These are phyloP conservation scores for Metellina segmentata DNA, from an alignment of 2,888 invertebrate genomes.

Conservation along the genomic window DNA sequence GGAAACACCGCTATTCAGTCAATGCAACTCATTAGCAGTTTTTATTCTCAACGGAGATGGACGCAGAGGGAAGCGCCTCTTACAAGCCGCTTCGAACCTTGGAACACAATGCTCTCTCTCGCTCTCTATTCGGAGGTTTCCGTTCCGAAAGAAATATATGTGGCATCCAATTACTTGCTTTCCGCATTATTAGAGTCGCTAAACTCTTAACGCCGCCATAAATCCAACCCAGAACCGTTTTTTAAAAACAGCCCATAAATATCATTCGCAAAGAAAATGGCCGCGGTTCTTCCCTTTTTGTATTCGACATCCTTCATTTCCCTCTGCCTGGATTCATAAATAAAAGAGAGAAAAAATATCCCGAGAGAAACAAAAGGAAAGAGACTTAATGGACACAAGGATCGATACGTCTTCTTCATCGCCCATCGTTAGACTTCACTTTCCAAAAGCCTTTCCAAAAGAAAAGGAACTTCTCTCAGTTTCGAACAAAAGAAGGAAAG, in stretches of 20 bases:
- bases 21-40: not conserved
- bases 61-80: not conserved
- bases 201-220: constrained; percentile 53
- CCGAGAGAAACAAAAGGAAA: not conserved
- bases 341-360: constrained; percentile 27
- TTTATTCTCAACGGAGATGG: not conserved
- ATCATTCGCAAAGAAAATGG: not conserved
- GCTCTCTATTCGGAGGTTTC: not conserved
- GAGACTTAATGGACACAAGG: constrained; percentile 36
- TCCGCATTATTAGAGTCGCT: constrained; percentile 58
- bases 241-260: constrained; percentile 10
- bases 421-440: constrained; percentile 47
- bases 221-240: constrained; percentile 49
- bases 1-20: not conserved
- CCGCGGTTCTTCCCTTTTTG: not conserved
- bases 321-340: not conserved
- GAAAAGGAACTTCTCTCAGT: not conserved
- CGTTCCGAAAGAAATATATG: constrained; percentile 32
- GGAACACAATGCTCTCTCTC: too few relatives aligned
- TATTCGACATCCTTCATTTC: not conserved
- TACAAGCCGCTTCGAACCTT: too few relatives aligned
- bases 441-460: constrained; percentile 22
- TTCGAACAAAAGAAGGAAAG: constrained; percentile 16
- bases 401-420: constrained; percentile 69
- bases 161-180: constrained; percentile 47